Percentiles rank a stretch among this genome's conserved stretches.
Evolutionary conservation across 1,140 invertebrate genomes (phyloP).

Genomic region (Lucilia sericata): DNA sequence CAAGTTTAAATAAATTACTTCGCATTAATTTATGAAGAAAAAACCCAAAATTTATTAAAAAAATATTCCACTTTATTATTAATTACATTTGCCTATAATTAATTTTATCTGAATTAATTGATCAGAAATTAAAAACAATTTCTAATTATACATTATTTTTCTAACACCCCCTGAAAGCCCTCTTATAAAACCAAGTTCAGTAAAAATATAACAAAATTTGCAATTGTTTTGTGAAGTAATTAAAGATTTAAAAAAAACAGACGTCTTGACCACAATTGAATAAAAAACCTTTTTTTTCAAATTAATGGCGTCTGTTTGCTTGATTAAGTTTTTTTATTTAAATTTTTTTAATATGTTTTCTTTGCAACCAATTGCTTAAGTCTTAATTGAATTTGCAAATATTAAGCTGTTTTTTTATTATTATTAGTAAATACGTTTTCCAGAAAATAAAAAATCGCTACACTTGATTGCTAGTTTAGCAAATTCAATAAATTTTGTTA

Average conservation of each 20-base stretch:
- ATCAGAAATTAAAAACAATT: no score
- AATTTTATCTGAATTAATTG: no score
- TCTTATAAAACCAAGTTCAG: no score
- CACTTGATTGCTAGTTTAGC: slow-evolving; percentile 19
- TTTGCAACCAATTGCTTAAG: not conserved
- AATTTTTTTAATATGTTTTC: not conserved
- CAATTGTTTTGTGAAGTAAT: not conserved
- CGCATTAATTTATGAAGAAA: no score
- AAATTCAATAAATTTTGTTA: not conserved
- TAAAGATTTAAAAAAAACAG: not conserved
- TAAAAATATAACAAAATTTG: no score
- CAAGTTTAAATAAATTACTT: no score
- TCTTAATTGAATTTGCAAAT: slow-evolving; percentile 29
- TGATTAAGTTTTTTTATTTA: not conserved
- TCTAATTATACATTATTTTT: no score
- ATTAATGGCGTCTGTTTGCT: slow-evolving; percentile 19
- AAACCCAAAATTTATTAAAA: no score
- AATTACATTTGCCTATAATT: no score
- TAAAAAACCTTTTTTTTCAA: not conserved
- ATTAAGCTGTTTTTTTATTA: not conserved
- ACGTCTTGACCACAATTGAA: not conserved
- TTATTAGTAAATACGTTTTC: not conserved
- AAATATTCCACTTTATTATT: no score
- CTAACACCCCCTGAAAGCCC: no score
- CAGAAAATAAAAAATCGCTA: not conserved